Evolutionary conservation across 2,113 vertebrate species (phyloP).

Genomic region (Colistium nudipinnis): DNA sequence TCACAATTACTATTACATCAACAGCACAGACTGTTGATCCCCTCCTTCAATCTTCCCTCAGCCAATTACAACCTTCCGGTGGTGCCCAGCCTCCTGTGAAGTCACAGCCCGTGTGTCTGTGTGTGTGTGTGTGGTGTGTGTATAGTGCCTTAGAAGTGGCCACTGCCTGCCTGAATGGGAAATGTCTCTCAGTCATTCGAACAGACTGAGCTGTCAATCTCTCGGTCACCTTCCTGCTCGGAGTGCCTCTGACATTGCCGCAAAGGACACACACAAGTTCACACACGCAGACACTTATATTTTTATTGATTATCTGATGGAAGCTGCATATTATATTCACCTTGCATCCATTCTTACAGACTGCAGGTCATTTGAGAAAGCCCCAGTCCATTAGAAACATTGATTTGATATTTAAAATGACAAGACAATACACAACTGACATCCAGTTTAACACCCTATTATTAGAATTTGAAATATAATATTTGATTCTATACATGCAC

Average conservation of each 20-base stretch:
- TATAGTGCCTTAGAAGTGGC: background rate
- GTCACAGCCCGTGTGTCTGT: conserved; percentile 1
- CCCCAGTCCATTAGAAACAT: background rate
- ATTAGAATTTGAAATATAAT: background rate
- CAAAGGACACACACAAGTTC: conserved; percentile 16
- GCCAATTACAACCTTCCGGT: conserved; percentile 29
- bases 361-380: background rate
- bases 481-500: background rate
- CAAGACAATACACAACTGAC: background rate
- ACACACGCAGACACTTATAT: background rate
- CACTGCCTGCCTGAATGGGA: conserved; percentile 28
- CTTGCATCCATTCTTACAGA: background rate
- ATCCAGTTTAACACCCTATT: background rate
- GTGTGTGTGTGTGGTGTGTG: conserved; percentile 9
- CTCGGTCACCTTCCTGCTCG: conserved; percentile 25
- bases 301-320: background rate
- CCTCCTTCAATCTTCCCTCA: background rate
- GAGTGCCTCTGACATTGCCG: conserved; percentile 9
- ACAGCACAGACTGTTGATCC: background rate
- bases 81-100: conserved; percentile 19
- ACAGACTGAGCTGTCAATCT: conserved; percentile 49
- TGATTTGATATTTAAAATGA: background rate
- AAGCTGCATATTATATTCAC: background rate
- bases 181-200: conserved; percentile 12
- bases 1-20: background rate